Evolutionary conservation across 2,888 invertebrate genomes (phyloP).

Genomic region (Agapostemon virescens): DNA sequence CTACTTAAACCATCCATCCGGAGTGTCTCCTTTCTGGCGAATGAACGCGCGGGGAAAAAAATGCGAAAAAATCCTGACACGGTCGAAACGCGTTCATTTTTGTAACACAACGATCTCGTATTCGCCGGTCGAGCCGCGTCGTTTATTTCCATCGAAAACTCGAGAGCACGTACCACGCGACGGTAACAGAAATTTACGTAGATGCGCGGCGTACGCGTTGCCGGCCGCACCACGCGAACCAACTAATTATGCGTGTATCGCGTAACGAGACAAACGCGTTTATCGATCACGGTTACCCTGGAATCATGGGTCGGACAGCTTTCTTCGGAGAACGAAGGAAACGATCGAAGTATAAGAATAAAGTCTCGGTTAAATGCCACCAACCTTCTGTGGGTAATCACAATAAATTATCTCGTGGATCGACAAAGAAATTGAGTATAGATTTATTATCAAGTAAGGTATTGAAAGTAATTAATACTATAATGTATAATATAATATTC

Average conservation of each 20-base stretch:
- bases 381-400: no score
- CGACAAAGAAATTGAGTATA: no score
- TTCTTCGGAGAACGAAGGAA: background rate
- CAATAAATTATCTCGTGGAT: no score
- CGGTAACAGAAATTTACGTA: constrained; percentile 42
- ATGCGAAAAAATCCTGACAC: no score
- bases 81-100: background rate
- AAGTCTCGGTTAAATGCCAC: no score
- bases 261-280: constrained; percentile 38
- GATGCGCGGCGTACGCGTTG: constrained; percentile 14
- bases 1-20: background rate
- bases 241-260: constrained; percentile 41
- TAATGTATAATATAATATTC: no score
- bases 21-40: background rate
- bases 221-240: background rate
- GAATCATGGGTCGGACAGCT: background rate
- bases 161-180: constrained; percentile 17
- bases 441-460: no score
- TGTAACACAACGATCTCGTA: background rate
- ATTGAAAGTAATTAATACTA: no score
- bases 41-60: background rate
- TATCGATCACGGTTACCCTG: constrained; percentile 18
- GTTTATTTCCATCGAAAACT: constrained; percentile 12
- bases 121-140: constrained; percentile 1
- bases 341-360: no score